Evolutionary conservation across 1,140 invertebrate species (phyloP), one percentile per base, ranked within the genome.

Genomic region (Drosophila dunni): DNA sequence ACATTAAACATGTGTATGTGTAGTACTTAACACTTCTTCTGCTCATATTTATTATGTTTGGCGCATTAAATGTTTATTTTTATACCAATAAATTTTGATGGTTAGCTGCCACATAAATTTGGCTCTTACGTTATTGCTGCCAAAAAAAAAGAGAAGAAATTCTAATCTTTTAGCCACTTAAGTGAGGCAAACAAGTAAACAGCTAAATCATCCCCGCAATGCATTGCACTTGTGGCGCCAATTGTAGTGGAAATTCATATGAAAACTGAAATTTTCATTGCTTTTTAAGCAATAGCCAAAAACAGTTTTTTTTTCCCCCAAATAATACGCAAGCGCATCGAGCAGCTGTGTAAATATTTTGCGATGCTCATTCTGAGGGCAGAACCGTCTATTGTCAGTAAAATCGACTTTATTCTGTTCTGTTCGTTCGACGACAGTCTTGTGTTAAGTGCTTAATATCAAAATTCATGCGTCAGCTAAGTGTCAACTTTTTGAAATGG

Each of bases 401-500:
- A 57, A 57, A 13, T 44, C 40, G 15, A 17, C 38, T 54, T 54
- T 54, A 64, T 54, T 38, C 36, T 36, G n/a, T n/a, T 8, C 44
- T 36, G 29, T 11, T 6, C 24, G 24, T 57, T 44, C 42, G 68
- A 13, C 24, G 51, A 48, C 15, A 46, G 48, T 56, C 48, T 68
- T 62, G 56, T 29, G 44, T 67, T 45, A 68, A 73, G 65, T 54
- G 44, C 33, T 65, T 56, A 69, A 65, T 51, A 64, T 65, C 48
- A 67, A 64, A 68, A 78, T 73, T 88, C 83, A 88, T 86, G 82
- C 83, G 83, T 86, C 83, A 88, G 83, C 75, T 64, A 68, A 85
- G 75, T 86, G 83, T 88, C 83, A 88, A 76, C 83, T 79, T 79
- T 84, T 82, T 82, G 71, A 79, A 85, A 79, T 82, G 71, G 82